Evolutionary conservation across 1,140 invertebrate species (phyloP), one percentile per base, ranked within the genome.

Genomic region (Maniola jurtina): DNA sequence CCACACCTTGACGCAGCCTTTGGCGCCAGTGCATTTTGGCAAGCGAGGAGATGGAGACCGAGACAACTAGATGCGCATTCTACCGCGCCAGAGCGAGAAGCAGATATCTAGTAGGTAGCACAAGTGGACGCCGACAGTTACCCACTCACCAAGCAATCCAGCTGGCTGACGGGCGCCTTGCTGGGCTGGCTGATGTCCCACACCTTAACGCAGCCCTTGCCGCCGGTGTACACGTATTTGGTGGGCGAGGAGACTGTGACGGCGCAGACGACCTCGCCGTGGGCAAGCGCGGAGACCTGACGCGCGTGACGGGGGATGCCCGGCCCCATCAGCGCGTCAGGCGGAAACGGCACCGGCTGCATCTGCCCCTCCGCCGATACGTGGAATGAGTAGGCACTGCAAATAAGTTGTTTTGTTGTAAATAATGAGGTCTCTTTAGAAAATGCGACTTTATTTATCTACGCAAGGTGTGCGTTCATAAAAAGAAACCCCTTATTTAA

Each of bases 161-260:
- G 89, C 85, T 98, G 97, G 4, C 72, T 88, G 77, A 89, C 86
- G 84, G 94, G 97, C 79, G 97, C 96, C 69, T 93, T 95, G 59
- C 94, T 95, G 34, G 96, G 95, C 84, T 97, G 96, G 79, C 95
- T 95, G 76, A 98, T 96, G 81, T 96, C 95, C 96, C 95, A 96
- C 14, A 99, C 96, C 92, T 99, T 99, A 54, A 99, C 98, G 92
- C 98, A 99, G 54, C 98, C 98, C 91, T 99, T 99, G 60, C 98
- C 98, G 14, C 98, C 98, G 11, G 98, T 99, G 90, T 99, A 99
- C 7, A 99, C 97, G 89, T 98, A 55, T 34, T 55, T 55, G 4
- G 52, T 55, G 16, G 52, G 52, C 52, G 52, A 55, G 4, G 93
- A 99, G 93, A 93, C 98, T 92, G 91, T 99, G 90, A 92, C 98